phyloP scores from a whole-genome alignment of 1,140 invertebrate genomes.

The roundworm (Caenorhabditis elegans) region DNA sequence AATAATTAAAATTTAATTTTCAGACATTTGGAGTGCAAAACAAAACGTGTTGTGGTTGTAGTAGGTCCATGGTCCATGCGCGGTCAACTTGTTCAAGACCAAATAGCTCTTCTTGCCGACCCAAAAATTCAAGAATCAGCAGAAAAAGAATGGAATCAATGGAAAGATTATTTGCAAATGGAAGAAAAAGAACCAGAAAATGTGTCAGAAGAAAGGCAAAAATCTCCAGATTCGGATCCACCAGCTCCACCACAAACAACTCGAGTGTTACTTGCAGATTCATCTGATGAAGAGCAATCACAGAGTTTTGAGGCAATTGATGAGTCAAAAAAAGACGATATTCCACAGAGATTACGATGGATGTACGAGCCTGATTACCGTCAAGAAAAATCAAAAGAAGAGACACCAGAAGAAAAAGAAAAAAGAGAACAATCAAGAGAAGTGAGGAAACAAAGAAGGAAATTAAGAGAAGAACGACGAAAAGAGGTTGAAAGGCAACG shows the following conservation, averaged over 20 bases:
- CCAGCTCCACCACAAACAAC: background rate
- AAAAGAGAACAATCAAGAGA: background rate
- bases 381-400: background rate
- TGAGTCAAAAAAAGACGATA: background rate
- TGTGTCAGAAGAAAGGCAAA: background rate
- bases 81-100: constrained; percentile 1
- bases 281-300: constrained; percentile 31
- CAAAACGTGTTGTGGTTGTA: background rate
- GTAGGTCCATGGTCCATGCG: constrained; percentile 33
- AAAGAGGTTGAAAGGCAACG: background rate
- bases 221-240: background rate
- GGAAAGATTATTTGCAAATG: constrained; percentile 32
- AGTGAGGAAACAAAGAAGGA: background rate
- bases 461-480: background rate
- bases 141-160: constrained; percentile 4
- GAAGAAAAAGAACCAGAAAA: constrained; percentile 36
- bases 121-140: background rate
- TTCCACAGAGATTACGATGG: background rate
- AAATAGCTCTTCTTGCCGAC: background rate
- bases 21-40: constrained; percentile 27
- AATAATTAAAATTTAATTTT: background rate
- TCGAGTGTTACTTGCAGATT: background rate
- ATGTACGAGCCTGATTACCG: background rate
- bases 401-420: background rate
- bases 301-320: background rate